Percentiles rank a stretch among this genome's conserved stretches.
Conservation (phyloP, 2,113 vertebrate genomes). For the Fulmarus glacialis region DNA sequence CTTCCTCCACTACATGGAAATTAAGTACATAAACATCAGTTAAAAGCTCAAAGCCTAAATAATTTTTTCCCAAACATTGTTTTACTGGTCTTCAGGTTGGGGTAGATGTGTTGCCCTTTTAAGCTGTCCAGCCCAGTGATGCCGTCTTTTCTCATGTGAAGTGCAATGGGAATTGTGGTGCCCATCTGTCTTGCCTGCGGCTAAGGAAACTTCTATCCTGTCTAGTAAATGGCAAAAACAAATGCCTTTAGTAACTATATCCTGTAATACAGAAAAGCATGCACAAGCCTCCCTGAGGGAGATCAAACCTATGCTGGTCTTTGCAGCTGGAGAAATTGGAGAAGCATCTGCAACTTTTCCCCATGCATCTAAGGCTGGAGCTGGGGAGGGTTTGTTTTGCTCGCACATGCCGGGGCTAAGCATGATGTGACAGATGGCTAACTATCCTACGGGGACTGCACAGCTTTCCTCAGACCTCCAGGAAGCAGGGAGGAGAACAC, state of each 20-base stretch:
- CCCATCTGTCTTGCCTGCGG: constrained; percentile 18
- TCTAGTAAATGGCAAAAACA: constrained; percentile 2
- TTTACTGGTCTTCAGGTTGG: background rate
- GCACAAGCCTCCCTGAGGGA: background rate
- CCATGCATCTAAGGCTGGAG: background rate
- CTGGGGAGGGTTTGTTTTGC: background rate
- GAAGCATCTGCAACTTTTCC: constrained; percentile 18
- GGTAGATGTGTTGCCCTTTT: background rate
- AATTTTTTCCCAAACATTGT: background rate
- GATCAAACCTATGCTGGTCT: constrained; percentile 3
- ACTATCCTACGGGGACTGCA: background rate
- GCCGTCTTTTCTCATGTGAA: background rate
- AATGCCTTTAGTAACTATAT: background rate
- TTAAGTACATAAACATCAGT: background rate
- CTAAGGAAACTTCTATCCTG: background rate
- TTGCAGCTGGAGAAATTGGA: constrained; percentile 58
- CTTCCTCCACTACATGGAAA: background rate
- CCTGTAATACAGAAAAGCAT: background rate
- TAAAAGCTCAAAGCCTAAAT: background rate
- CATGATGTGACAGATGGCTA: background rate
- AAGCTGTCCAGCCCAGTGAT: background rate
- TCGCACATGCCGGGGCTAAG: background rate
- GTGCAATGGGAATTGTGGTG: background rate
- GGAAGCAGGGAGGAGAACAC: background rate
- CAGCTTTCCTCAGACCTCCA: background rate